A percentile compares a stretch with the other conserved stretches of the same genome.
Evolutionary conservation across 2,113 vertebrate species (phyloP).

Genomic region (Lampris megalopsis): DNA sequence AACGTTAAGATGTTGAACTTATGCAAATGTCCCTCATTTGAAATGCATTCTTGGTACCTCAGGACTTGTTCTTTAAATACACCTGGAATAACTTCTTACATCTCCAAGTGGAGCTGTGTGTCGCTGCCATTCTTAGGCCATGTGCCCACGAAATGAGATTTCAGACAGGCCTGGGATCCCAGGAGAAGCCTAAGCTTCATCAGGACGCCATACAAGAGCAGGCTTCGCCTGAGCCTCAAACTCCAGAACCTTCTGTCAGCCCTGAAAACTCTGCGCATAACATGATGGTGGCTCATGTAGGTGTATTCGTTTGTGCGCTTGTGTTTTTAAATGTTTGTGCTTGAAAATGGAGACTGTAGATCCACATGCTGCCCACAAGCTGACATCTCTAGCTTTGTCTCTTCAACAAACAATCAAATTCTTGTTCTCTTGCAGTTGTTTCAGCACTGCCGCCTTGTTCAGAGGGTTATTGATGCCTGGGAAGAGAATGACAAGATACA

Average conservation of each 20-base stretch:
- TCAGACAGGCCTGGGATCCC: conserved; percentile 57
- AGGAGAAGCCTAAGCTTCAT: conserved; percentile 60
- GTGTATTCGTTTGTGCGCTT: conserved; percentile 35
- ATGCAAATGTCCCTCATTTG: not conserved
- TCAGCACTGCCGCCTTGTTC: conserved; percentile 92
- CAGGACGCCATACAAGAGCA: conserved; percentile 50
- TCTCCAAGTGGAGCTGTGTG: conserved; percentile 96
- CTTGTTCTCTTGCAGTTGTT: conserved; percentile 85
- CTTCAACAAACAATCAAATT: conserved; percentile 4
- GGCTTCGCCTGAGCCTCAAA: conserved; percentile 28
- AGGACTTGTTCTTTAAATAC: conserved; percentile 98
- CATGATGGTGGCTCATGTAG: conserved; percentile 86
- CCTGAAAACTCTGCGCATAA: conserved; percentile 75
- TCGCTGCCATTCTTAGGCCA: conserved; percentile 91
- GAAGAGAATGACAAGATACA: conserved; percentile 95
- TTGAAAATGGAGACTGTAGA: not conserved
- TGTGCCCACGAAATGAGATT: conserved; percentile 83
- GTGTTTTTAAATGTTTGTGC: conserved; percentile 3
- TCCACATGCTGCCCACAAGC: not conserved
- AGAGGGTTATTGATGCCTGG: conserved; percentile 96
- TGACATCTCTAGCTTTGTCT: not conserved
- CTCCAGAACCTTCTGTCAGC: conserved; percentile 37
- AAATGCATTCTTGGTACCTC: conserved; percentile 11
- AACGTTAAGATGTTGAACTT: not conserved
- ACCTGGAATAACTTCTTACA: conserved; percentile 99